Conservation (phyloP, 2,888 invertebrate species). For the Lathronympha strigana region DNA sequence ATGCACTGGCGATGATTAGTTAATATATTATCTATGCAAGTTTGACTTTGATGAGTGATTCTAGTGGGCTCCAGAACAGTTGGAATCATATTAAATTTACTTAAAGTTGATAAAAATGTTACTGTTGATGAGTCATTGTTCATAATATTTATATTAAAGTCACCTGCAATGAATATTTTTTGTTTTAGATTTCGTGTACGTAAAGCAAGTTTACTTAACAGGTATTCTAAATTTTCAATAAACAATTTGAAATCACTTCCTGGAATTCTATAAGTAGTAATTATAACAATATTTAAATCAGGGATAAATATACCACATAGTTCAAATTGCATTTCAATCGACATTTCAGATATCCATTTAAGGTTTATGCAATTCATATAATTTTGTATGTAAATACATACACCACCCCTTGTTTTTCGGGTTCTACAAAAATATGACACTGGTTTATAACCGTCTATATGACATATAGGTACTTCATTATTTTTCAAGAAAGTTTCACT, state of each 20-base stretch:
- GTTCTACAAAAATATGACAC: no score
- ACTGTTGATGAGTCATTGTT: neutral
- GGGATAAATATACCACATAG: neutral
- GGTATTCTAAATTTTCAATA: neutral
- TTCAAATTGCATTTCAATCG: no score
- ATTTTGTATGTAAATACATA: no score
- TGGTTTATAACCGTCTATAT: no score
- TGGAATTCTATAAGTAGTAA: no score
- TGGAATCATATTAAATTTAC: neutral
- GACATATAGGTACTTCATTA: no score
- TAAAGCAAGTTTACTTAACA: neutral
- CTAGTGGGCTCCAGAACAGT: neutral
- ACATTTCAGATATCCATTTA: no score
- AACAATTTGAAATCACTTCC: no score
- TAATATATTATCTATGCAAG: no score
- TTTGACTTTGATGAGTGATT: neutral
- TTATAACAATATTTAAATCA: neutral
- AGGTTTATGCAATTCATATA: no score
- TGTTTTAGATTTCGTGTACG: neutral
- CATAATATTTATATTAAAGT: neutral
- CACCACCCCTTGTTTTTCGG: no score
- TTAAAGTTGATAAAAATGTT: neutral
- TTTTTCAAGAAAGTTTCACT: no score
- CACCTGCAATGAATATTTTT: neutral
- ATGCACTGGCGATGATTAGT: neutral